Conservation (phyloP, 2,113 vertebrate species). For the Pithys albifrons region DNA sequence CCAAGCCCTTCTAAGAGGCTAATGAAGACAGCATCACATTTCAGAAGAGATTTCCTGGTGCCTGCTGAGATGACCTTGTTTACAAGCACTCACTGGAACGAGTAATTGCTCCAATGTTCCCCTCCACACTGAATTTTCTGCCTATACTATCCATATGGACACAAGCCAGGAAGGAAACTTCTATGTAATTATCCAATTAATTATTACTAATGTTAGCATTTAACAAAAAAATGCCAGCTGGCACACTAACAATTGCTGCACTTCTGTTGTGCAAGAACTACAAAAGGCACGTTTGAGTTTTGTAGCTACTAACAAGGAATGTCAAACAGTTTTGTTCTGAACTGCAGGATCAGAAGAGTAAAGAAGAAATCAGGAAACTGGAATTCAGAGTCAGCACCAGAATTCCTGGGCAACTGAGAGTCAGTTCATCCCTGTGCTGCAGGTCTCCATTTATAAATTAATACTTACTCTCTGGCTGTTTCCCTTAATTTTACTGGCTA, state of each 20-base stretch:
- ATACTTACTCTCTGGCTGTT: neutral
- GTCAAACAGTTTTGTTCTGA: neutral
- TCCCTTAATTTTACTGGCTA: neutral
- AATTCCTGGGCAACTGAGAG: neutral
- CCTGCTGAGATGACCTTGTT: slow-evolving; percentile 21
- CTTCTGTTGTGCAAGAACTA: neutral
- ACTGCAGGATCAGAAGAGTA: neutral
- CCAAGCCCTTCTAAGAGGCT: neutral
- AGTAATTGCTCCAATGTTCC: neutral
- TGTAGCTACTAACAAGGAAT: neutral
- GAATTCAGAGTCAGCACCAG: neutral
- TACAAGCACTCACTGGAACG: slow-evolving; percentile 1
- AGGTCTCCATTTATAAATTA: neutral
- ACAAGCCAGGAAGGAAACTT: slow-evolving; percentile 5
- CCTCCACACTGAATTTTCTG: slow-evolving; percentile 13
- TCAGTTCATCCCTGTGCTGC: neutral
- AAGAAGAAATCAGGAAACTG: neutral
- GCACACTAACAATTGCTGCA: neutral
- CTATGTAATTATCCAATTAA: neutral
- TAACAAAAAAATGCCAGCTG: neutral
- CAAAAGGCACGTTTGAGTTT: neutral
- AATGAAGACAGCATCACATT: slow-evolving; percentile 46
- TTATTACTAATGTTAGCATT: slow-evolving; percentile 30
- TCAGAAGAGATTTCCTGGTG: neutral
- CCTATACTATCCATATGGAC: neutral